Percentiles rank a stretch among this genome's conserved stretches.
phyloP scores from a whole-genome alignment of 2,888 invertebrate species.

The Eupithecia inturbata region DNA sequence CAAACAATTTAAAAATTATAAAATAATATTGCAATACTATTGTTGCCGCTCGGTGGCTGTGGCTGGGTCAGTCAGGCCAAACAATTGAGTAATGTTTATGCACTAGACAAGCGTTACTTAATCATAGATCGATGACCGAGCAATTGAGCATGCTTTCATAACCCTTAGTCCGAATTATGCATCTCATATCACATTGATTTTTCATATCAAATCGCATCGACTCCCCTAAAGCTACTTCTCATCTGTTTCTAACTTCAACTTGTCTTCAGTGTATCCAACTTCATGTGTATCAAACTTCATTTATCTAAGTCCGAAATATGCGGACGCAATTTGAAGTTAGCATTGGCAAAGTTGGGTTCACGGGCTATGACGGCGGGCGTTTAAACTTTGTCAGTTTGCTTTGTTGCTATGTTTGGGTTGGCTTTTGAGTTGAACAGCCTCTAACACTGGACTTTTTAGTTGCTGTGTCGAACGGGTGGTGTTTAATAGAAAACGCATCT shows the following conservation, averaged over 20 bases:
- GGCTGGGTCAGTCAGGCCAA: too few species aligned
- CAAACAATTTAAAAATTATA: too few species aligned
- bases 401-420: slow-evolving; percentile 21
- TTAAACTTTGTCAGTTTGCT: slow-evolving; percentile 8
- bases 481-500: background rate
- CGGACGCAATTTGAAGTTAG: slow-evolving; percentile 54
- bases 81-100: too few species aligned
- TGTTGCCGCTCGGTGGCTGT: too few species aligned
- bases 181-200: too few species aligned
- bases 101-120: too few species aligned
- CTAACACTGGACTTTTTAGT: background rate
- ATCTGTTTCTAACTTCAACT: slow-evolving; percentile 8
- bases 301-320: slow-evolving; percentile 27
- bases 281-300: slow-evolving; percentile 15
- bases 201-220: background rate
- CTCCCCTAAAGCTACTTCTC: background rate
- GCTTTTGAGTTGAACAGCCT: background rate
- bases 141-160: too few species aligned
- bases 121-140: too few species aligned
- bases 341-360: slow-evolving; percentile 44
- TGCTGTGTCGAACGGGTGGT: background rate
- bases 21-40: too few species aligned
- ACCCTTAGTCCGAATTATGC: too few species aligned
- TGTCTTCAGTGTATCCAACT: background rate
- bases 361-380: slow-evolving; percentile 8